Evolutionary conservation across 2,888 invertebrate species (phyloP).

Genomic region (Parascotia fuliginaria): DNA sequence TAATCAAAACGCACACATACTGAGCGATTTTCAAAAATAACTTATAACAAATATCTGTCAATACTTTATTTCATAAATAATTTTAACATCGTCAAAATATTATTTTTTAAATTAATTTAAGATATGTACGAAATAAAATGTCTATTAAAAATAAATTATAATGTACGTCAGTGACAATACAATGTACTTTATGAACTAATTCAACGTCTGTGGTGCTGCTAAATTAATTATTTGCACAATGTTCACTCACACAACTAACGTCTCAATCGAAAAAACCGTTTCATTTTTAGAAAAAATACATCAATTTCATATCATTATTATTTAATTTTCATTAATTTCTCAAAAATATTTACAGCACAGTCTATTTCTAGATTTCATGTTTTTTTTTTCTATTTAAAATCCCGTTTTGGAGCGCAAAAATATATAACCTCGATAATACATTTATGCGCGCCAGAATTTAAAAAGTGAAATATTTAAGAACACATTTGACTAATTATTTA

Average conservation of each 20-base stretch:
- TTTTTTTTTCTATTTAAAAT: slow-evolving; percentile 43
- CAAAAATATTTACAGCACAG: slow-evolving; percentile 66
- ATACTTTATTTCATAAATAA: slow-evolving; percentile 31
- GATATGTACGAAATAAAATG: slow-evolving; percentile 38
- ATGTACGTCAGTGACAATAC: slow-evolving; percentile 20
- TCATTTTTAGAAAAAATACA: slow-evolving; percentile 67
- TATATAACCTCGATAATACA: slow-evolving; percentile 14
- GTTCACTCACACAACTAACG: slow-evolving; percentile 50
- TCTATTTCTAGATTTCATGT: slow-evolving; percentile 55
- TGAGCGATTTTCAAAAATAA: slow-evolving; percentile 22
- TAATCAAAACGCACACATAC: slow-evolving; percentile 18
- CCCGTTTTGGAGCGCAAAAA: slow-evolving; percentile 37
- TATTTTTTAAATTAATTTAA: slow-evolving; percentile 21
- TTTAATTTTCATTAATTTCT: slow-evolving; percentile 45
- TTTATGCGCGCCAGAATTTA: slow-evolving; percentile 22
- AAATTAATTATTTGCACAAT: slow-evolving; percentile 59
- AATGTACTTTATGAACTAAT: slow-evolving; percentile 19
- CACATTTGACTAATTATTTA: slow-evolving; percentile 62
- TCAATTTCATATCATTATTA: slow-evolving; percentile 50
- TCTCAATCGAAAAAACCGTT: slow-evolving; percentile 52
- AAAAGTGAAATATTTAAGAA: slow-evolving; percentile 47
- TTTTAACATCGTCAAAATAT: slow-evolving; percentile 18
- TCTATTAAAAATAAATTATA: slow-evolving; percentile 36
- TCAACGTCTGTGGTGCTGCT: slow-evolving; percentile 53
- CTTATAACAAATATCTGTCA: slow-evolving; percentile 32